These are phyloP conservation scores for Drosophila ohnishii DNA, from an alignment of 1,140 invertebrate genomes.

Conservation along the genomic window DNA sequence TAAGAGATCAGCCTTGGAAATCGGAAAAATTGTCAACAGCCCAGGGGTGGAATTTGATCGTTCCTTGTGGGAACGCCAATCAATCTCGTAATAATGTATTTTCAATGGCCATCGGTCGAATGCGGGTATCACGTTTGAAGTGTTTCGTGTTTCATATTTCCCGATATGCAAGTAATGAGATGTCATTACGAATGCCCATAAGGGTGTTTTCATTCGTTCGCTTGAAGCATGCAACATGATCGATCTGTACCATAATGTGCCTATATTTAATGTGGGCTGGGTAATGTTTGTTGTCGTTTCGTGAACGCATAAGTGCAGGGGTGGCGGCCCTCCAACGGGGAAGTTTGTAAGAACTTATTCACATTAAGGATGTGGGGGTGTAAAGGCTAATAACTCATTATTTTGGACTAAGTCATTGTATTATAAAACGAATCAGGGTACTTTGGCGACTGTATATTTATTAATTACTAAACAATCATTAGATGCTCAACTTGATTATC, in stretches of 20 bases:
- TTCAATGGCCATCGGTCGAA: slow-evolving; percentile 61
- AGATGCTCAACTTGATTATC: not conserved
- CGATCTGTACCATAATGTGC: slow-evolving; percentile 62
- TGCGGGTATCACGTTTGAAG: slow-evolving; percentile 60
- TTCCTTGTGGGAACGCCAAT: slow-evolving; percentile 43
- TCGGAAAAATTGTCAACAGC: slow-evolving; percentile 50
- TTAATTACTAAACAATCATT: not conserved
- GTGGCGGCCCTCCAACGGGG: slow-evolving; percentile 27
- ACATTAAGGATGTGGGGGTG: slow-evolving; percentile 6
- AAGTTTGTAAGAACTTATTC: slow-evolving; percentile 18
- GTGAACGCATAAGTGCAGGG: slow-evolving; percentile 30
- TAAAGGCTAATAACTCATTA: not conserved
- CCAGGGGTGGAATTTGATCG: slow-evolving; percentile 34
- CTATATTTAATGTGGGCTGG: slow-evolving; percentile 63
- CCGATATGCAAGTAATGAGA: slow-evolving; percentile 48
- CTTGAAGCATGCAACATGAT: slow-evolving; percentile 72
- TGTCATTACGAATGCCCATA: slow-evolving; percentile 48
- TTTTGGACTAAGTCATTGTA: too few relatives aligned
- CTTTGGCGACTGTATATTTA: not conserved
- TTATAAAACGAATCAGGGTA: not conserved
- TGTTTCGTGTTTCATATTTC: slow-evolving; percentile 52
- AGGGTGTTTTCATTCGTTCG: slow-evolving; percentile 46
- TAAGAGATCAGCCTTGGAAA: slow-evolving; percentile 20
- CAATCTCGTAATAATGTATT: slow-evolving; percentile 50
- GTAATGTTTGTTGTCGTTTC: slow-evolving; percentile 44